These are phyloP conservation scores for Corydoras sp. DNA, from an alignment of 2,113 vertebrate species.

Conservation along the genomic window DNA sequence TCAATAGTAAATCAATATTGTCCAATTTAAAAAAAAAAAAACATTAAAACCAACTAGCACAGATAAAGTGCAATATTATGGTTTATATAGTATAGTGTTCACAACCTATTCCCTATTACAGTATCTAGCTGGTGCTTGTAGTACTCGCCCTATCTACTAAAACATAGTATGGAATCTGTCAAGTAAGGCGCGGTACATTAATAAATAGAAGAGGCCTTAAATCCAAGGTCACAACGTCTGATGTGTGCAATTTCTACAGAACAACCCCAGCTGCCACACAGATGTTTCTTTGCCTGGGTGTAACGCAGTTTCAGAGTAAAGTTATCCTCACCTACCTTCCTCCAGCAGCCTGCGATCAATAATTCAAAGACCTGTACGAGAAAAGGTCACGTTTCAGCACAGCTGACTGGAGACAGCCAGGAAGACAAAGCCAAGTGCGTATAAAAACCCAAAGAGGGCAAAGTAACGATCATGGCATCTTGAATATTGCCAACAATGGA, in stretches of 20 bases:
- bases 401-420: conserved; percentile 28
- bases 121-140: no score
- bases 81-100: no score
- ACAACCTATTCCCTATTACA: no score
- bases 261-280: neutral
- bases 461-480: conserved; percentile 8
- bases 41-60: no score
- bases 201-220: neutral
- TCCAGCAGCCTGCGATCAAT: conserved; percentile 41
- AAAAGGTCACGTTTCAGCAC: conserved; percentile 44
- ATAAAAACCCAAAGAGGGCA: neutral
- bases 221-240: conserved; percentile 10
- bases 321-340: conserved; percentile 9
- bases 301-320: conserved; percentile 5
- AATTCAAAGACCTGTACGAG: conserved; percentile 42
- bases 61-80: no score
- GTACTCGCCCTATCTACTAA: no score
- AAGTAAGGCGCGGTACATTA: no score
- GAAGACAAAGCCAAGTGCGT: neutral
- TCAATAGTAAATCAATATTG: no score
- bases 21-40: no score
- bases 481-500: no score
- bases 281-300: conserved; percentile 10
- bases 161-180: no score
- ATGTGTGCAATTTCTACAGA: neutral